Evolutionary conservation across 1,140 invertebrate species (phyloP), one percentile per base, ranked within the genome.

Genomic region (Rhyacophila brunnea): DNA sequence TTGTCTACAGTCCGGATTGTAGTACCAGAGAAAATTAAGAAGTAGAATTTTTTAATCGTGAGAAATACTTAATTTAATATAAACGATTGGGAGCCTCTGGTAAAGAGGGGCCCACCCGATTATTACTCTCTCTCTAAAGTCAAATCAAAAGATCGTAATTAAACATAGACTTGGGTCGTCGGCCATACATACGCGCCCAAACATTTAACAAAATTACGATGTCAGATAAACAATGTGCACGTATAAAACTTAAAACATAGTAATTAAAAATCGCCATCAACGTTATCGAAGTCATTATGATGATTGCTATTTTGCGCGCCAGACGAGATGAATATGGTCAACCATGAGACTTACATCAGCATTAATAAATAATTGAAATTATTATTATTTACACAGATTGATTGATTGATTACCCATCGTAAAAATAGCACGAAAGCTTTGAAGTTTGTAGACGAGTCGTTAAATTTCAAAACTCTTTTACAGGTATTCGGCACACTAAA

Each of bases 321-420:
- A 3, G 32, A 15, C 13, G 23, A 23, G 43, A 42, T 32, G 43
- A 38, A 18, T 38, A 48, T 47, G 23, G 4, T 28, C 9, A 28
- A 28, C 23, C 23, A 28, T n/a, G 9, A 28, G 9, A 28, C 9
- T 28, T n/a, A n/a, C n/a, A 55, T 20, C 49, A 49, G 11, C 34
- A 20, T 47, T 56, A 40, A 49, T 57, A 57, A 40, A 49, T 57
- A 57, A 57, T 57, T 57, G 55, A 57, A 57, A 49, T 49, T 20
- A 18, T 45, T 20, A 18, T 45, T 46, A 17, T 48, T 17, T 45
- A 15, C 43, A 44, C 53, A 47, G 35, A 56, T 56, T 56, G 35
- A 47, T 56, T 50, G 55, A 57, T 57, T 57, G 36, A 57, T 57
- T 48, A 28, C 3, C 3, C 23, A 28, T 28, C 23, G 23, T n/a